These are phyloP conservation scores for Cryptoblepharus egeriae DNA, from an alignment of 2,797 vertebrate genomes.

Conservation along the genomic window DNA sequence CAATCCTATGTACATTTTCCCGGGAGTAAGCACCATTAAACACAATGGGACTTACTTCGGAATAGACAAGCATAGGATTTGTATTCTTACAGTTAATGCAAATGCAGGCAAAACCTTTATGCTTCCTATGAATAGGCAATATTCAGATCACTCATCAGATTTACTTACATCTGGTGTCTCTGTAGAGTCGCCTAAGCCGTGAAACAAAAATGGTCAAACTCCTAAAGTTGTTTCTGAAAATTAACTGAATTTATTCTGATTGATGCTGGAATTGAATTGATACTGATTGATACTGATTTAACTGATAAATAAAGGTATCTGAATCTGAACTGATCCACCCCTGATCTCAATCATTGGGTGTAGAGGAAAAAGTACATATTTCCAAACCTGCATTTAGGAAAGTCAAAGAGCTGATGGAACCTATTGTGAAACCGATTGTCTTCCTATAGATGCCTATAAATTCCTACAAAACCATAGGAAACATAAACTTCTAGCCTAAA, in stretches of 20 bases:
- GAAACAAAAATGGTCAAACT: background rate
- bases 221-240: background rate
- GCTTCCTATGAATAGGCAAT: conserved; percentile 19
- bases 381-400: background rate
- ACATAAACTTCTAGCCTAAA: conserved; percentile 51
- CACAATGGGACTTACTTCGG: too few relatives aligned
- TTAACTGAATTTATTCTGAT: background rate
- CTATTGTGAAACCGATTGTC: too few relatives aligned
- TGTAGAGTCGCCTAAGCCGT: background rate
- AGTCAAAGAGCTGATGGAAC: conserved; percentile 8
- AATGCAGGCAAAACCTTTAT: conserved; percentile 43
- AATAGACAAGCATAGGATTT: too few relatives aligned
- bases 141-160: background rate
- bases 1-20: too few relatives aligned
- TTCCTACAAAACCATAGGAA: conserved; percentile 22
- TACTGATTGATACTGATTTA: too few relatives aligned
- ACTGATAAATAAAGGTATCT: too few relatives aligned
- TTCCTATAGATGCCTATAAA: too few relatives aligned
- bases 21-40: too few relatives aligned
- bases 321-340: too few relatives aligned
- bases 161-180: background rate
- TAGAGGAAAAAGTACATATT: background rate
- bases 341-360: background rate
- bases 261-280: too few relatives aligned
- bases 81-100: background rate